Evolutionary conservation across 2,113 vertebrate species (phyloP).

Genomic region (Capricornis sumatraensis): DNA sequence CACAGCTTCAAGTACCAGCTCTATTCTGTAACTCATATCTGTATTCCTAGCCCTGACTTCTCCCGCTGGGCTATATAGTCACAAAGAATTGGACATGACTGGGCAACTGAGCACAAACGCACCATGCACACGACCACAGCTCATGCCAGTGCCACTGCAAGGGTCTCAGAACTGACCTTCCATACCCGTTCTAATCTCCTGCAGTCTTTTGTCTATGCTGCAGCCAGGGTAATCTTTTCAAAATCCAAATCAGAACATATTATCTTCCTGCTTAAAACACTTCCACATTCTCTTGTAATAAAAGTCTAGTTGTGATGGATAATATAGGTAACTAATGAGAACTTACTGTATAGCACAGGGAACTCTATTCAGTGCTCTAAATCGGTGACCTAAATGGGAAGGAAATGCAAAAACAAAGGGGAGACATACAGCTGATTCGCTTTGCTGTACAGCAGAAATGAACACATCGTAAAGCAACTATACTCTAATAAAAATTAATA

Average conservation of each 20-base stretch:
- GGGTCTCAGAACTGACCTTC: not conserved
- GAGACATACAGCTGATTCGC: not conserved
- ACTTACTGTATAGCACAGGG: not conserved
- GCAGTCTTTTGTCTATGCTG: not conserved
- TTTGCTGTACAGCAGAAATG: not conserved
- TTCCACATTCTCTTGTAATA: not conserved
- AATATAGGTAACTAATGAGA: not conserved
- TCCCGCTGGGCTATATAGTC: not conserved
- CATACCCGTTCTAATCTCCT: no score
- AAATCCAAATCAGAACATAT: not conserved
- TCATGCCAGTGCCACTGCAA: not conserved
- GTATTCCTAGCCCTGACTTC: not conserved
- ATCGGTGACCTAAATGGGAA: not conserved
- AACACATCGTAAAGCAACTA: not conserved
- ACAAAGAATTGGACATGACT: not conserved
- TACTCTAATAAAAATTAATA: not conserved
- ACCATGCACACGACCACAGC: rapidly evolving
- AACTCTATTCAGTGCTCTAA: not conserved
- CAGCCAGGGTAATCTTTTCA: not conserved
- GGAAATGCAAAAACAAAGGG: not conserved
- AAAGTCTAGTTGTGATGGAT: not conserved
- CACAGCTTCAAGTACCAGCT: not conserved
- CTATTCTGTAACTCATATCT: not conserved
- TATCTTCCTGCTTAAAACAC: not conserved
- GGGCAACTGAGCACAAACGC: not conserved